These are phyloP conservation scores for Drosophila lacteicornis DNA, from an alignment of 1,140 invertebrate species.

Conservation along the genomic window DNA sequence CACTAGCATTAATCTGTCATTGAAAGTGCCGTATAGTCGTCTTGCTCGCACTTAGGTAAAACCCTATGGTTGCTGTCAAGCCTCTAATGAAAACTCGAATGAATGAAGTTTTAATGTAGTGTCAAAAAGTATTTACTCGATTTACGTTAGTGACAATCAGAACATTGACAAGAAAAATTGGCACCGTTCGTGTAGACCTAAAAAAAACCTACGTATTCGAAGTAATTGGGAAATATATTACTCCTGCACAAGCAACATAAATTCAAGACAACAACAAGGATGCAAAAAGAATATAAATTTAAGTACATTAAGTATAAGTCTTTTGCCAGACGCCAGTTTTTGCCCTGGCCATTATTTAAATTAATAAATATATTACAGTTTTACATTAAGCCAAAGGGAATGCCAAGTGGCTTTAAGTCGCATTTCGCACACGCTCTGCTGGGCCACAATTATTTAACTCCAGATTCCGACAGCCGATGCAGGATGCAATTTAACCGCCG, in stretches of 20 bases:
- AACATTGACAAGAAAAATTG: neutral
- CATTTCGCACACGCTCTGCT: constrained; percentile 14
- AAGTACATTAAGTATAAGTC: constrained; percentile 48
- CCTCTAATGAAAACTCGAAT: too few relatives aligned
- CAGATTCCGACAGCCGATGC: neutral
- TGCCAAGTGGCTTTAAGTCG: constrained; percentile 14
- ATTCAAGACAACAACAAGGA: constrained; percentile 32
- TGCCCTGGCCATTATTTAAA: constrained; percentile 53
- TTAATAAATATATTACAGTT: constrained; percentile 70
- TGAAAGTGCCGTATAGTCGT: too few relatives aligned
- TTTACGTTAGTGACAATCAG: neutral
- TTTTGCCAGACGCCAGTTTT: constrained; percentile 5
- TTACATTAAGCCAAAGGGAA: constrained; percentile 43
- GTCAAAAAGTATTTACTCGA: too few relatives aligned
- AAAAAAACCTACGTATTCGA: neutral
- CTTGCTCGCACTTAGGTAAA: too few relatives aligned
- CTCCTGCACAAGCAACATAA: constrained; percentile 34
- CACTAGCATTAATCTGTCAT: too few relatives aligned
- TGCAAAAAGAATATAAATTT: neutral
- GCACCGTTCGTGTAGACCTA: neutral
- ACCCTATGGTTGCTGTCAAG: too few relatives aligned
- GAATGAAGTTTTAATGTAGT: too few relatives aligned
- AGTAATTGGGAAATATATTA: constrained; percentile 44
- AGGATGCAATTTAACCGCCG: neutral
- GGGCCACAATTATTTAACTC: neutral